Percentiles rank a stretch among this genome's conserved stretches.
Evolutionary conservation across 2,113 vertebrate genomes (phyloP).

Genomic region (Corythoichthys haematopterus): DNA sequence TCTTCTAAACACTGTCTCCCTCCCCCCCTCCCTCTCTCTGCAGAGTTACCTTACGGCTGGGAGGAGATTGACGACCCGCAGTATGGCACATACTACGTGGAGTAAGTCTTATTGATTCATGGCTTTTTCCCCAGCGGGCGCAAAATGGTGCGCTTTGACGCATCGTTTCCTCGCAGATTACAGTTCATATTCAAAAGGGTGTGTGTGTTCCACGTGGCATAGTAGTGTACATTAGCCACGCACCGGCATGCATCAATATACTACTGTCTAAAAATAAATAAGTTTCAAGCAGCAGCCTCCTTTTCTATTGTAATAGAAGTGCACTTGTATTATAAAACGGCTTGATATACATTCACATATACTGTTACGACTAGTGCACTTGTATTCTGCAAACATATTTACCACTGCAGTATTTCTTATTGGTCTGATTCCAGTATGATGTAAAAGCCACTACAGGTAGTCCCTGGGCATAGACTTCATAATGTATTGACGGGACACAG

Average conservation of each 20-base stretch:
- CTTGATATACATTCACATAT: neutral
- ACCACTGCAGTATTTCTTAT: too few relatives aligned
- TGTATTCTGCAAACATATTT: neutral
- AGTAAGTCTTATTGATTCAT: conserved; percentile 78
- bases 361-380: neutral
- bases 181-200: conserved; percentile 7
- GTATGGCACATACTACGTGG: conserved; percentile 94
- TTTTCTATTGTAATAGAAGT: neutral
- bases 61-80: conserved; percentile 98
- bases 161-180: conserved; percentile 9
- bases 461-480: too few relatives aligned
- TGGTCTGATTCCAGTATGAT: too few relatives aligned
- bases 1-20: conserved; percentile 1
- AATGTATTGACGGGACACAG: too few relatives aligned
- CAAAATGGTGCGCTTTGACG: conserved; percentile 1
- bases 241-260: conserved; percentile 29
- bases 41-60: conserved; percentile 98
- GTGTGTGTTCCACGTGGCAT: conserved; percentile 23
- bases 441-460: too few relatives aligned
- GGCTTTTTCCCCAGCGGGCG: conserved; percentile 8
- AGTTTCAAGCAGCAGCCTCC: conserved; percentile 1
- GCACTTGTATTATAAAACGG: neutral
- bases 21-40: conserved; percentile 13
- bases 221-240: conserved; percentile 31
- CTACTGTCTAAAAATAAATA: conserved; percentile 45